Evolutionary conservation across 2,113 vertebrate species (phyloP), one percentile per base, ranked within the genome.

Genomic region (Larimichthys crocea): DNA sequence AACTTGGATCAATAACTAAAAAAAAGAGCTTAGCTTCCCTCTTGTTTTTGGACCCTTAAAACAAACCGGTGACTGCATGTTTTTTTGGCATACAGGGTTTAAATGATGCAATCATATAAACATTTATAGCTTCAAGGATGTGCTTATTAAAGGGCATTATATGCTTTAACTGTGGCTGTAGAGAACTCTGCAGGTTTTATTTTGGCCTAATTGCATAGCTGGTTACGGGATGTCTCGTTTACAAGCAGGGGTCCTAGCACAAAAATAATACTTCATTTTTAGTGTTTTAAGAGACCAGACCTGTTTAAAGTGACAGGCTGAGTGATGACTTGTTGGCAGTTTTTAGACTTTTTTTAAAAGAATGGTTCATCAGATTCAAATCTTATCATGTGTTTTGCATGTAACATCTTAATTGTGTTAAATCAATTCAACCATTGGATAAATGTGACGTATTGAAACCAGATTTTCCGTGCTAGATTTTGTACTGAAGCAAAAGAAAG

Each of bases 91-190:
- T 49, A 12, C 26, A 44, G 24, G 52, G 35, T 76, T 82, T 60
- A 73, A 72, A 79, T 84, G 82, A 84, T 78, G 80, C 79, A 86
- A 76, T 68, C 70, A 78, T 85, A 86, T 90, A 92, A 87, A 93
- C 68, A 84, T 79, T 86, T 80, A 86, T 70, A 80, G 84, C 87
- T 76, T 63, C 26, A 52, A 92, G 81, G 64, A 83, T 76, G 72
- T 86, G 80, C 84, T 88, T 74, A 91, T 88, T 90, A 93, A 92
- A 86, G 77, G 52, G 82, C 76, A 83, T 68, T 93, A 90, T 88
- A 74, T 80, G 78, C 70, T 88, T 82, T 91, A 90, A 92, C 82
- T 87, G 88, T 83, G 74, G 82, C 81, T 55, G 68, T 31, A 76
- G 84, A 75, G 60, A 72, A 74, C 76, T 85, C 71, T 88, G 85